Base-by-base conservation (phyloP, 1,140 invertebrate genomes). In the Scylla paramamosain region DNA sequence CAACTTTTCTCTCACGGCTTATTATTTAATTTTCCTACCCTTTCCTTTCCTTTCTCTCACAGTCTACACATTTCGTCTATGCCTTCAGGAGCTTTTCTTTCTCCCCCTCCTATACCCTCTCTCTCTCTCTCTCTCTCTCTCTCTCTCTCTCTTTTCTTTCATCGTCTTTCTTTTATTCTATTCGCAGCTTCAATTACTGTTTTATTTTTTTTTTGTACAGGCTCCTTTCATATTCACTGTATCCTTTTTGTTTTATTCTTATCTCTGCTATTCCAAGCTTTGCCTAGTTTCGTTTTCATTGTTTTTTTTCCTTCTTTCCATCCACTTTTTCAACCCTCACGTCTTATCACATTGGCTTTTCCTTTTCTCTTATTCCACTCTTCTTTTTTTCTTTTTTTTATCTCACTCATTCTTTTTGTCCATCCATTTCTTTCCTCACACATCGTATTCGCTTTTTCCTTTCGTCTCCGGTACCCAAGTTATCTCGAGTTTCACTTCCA, bases 81-180 rank as follows among this genome's bases (percentile, higher is more conserved):
- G 39, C 39, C 39, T 39, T 39, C 39, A 39, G 39, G 39, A 39
- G 39, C 39, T 39, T 39, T 39, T 39, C 86, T 88, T 2, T 88
- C 86, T 88, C 86, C 2, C 10, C 10, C 14, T 88, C 86, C 20
- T 77, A n/a, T n/a, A n/a, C 20, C 25, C 67, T n/a, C n/a, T 77
- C 67, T 77, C 67, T 77, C 20, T 77, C n/a, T 77, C 67, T 77
- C 67, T 77, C 20, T 77, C 67, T 77, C 67, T 77, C n/a, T 77
- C n/a, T n/a, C 67, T 77, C n/a, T 77, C 67, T 77, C 67, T 77
- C 20, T n/a, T 20, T 77, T 20, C n/a, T 1, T 77, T 1, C 20
- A 7, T 77, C n/a, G 6, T 59, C 67, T 77, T 20, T 77, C n/a
- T 77, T 20, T 25, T 2, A n/a, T 7, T n/a, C 67, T 3, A n/a